Evolutionary conservation across 2,797 vertebrate genomes (phyloP).

Genomic region (Diceros bicornis): DNA sequence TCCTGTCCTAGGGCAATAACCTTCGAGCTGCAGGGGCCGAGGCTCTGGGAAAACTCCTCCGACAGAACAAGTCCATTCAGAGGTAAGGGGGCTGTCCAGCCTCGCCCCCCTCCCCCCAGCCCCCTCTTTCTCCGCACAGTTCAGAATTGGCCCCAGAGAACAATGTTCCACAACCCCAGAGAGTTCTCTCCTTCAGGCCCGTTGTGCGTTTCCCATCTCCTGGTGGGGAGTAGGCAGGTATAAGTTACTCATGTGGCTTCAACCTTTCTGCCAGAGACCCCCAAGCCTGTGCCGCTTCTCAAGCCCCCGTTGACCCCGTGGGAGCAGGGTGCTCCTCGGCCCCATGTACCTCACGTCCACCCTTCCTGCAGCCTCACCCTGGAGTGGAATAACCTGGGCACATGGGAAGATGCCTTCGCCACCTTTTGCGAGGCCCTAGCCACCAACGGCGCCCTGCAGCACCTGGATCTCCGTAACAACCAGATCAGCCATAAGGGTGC

Average conservation of each 20-base stretch:
- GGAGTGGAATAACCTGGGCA: slow-evolving; percentile 97
- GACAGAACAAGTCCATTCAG: slow-evolving; percentile 93
- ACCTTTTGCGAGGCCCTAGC: slow-evolving; percentile 94
- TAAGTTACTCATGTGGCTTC: neutral
- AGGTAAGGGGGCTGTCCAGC: slow-evolving; percentile 89
- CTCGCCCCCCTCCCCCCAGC: accelerated
- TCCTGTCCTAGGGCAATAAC: slow-evolving; percentile 95
- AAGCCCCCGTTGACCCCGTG: accelerated
- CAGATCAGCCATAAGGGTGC: slow-evolving; percentile 97
- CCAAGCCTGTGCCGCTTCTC: neutral
- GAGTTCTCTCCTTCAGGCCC: neutral
- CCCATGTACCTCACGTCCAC: neutral
- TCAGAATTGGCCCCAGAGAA: neutral
- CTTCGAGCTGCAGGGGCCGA: slow-evolving; percentile 93
- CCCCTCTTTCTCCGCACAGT: neutral
- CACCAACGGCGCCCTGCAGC: slow-evolving; percentile 90
- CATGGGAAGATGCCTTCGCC: slow-evolving; percentile 95
- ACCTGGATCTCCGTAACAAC: slow-evolving; percentile 97
- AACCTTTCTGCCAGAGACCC: neutral
- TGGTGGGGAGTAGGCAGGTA: neutral
- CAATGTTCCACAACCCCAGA: neutral
- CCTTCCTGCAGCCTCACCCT: slow-evolving; percentile 92
- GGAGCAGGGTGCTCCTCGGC: too few relatives aligned
- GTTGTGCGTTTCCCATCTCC: neutral
- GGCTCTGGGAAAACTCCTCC: slow-evolving; percentile 93